Conservation (phyloP, 2,113 vertebrate genomes). For the Oplegnathus fasciatus region DNA sequence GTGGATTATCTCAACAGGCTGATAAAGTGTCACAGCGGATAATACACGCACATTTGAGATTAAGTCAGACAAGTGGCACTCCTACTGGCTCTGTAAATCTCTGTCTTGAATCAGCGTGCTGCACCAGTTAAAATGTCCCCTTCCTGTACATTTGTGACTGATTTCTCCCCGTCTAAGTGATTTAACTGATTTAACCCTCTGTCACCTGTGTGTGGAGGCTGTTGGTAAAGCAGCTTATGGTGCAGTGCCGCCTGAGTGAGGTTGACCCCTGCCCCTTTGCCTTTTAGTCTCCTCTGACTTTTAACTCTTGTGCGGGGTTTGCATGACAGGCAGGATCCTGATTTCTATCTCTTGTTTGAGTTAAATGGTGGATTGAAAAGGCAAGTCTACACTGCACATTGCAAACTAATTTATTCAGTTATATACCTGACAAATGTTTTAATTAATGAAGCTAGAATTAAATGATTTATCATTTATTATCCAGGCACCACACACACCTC, state of each 20-base stretch:
- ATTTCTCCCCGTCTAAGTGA: not conserved
- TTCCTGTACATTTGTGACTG: not conserved
- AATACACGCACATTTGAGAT: slow-evolving; percentile 19
- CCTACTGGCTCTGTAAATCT: slow-evolving; percentile 5
- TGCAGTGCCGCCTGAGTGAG: not conserved
- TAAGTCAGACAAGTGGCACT: not conserved
- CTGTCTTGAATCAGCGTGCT: not conserved
- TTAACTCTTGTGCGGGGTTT: not conserved
- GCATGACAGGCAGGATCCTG: not conserved
- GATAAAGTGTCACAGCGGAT: slow-evolving; percentile 20
- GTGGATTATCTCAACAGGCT: slow-evolving; percentile 53
- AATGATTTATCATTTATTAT: not conserved
- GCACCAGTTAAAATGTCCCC: not conserved
- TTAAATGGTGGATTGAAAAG: not conserved
- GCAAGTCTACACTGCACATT: not conserved
- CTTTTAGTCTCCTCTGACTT: slow-evolving; percentile 5
- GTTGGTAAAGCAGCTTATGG: slow-evolving; percentile 45
- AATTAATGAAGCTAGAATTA: not conserved
- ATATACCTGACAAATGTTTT: not conserved
- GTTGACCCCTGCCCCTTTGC: slow-evolving; percentile 6
- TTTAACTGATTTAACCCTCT: slow-evolving; percentile 12
- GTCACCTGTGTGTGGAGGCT: not conserved
- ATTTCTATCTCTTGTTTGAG: not conserved
- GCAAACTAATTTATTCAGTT: not conserved
- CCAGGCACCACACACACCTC: accelerated